Evolutionary conservation across 2,888 invertebrate species (phyloP).

Genomic region (Margaritifera margaritifera): DNA sequence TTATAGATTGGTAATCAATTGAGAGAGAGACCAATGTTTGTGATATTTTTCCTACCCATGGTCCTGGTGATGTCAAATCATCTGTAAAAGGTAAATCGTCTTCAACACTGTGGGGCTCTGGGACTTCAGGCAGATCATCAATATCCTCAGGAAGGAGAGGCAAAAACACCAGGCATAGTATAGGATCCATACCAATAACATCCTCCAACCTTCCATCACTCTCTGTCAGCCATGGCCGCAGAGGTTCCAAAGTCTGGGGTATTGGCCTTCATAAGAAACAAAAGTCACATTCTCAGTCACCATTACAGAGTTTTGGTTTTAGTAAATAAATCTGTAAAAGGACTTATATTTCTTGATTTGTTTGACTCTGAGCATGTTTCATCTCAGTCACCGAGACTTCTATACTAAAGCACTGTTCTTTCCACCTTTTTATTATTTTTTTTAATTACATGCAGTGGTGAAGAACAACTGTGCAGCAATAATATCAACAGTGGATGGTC

Average conservation of each 20-base stretch:
- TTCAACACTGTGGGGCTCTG: slow-evolving; percentile 32
- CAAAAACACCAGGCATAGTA: slow-evolving; percentile 52
- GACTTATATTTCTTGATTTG: background rate
- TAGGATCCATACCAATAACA: slow-evolving; percentile 44
- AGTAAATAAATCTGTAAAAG: background rate
- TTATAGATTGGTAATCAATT: no score
- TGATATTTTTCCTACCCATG: slow-evolving; percentile 33
- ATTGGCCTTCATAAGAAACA: slow-evolving; percentile 35
- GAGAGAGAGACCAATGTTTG: no score
- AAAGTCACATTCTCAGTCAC: slow-evolving; percentile 37
- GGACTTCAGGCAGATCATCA: slow-evolving; percentile 51
- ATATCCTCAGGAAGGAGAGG: slow-evolving; percentile 36
- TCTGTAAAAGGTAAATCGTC: slow-evolving; percentile 51
- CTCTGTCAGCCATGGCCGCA: slow-evolving; percentile 50
- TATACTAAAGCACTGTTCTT: no score
- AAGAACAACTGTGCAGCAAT: no score
- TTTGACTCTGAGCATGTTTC: background rate
- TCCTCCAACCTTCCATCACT: slow-evolving; percentile 28
- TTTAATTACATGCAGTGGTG: no score
- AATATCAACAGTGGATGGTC: no score
- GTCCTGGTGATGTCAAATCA: slow-evolving; percentile 43
- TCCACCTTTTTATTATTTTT: background rate
- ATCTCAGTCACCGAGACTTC: background rate
- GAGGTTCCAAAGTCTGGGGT: slow-evolving; percentile 50
- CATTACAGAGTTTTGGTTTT: slow-evolving; percentile 16